Evolutionary conservation across 2,888 invertebrate genomes (phyloP), one percentile per base, ranked within the genome.

Genomic region (Homarus gammarus): DNA sequence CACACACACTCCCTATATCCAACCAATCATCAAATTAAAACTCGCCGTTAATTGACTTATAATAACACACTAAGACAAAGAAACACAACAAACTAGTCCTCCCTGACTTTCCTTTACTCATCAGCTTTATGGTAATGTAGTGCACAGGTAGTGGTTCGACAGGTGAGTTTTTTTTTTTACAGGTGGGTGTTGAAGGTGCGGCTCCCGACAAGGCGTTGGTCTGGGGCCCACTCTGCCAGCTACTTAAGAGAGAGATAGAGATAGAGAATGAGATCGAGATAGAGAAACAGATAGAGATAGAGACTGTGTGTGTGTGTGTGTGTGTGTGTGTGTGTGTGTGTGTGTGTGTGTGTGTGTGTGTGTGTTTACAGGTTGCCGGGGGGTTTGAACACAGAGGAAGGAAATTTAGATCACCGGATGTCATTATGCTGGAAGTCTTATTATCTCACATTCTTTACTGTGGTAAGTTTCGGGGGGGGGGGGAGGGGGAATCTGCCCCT

Each of bases 201-300:
- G 75, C 49, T 40, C 44, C 75, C 75, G n/a, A 31, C 75, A 75
- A 75, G 75, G 75, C 6, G 75, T n/a, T 44, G 44, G 44, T 44
- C 44, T 75, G 49, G 75, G 22, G 10, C 75, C 73, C n/a, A n/a
- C n/a, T n/a, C n/a, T n/a, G n/a, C n/a, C n/a, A n/a, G n/a, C n/a
- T n/a, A n/a, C n/a, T n/a, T n/a, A n/a, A 31, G 51, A 31, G 72
- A 33, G 72, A 72, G 72, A 33, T 3, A 72, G 77, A 77, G 77
- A 49, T 3, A n/a, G 77, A 93, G 93, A 93, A 93, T 93, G 18
- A 72, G 64, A 86, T 79, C 70, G 81, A 70, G 56, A 87, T 75
- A 89, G 84, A 84, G 90, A 86, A 86, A 89, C 77, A 82, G 72
- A 73, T 2, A 73, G 38, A 36, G 38, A 36, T 31, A 73, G 73